These are phyloP conservation scores for Eupithecia vulgata DNA, from an alignment of 2,888 invertebrate species.

Conservation along the genomic window DNA sequence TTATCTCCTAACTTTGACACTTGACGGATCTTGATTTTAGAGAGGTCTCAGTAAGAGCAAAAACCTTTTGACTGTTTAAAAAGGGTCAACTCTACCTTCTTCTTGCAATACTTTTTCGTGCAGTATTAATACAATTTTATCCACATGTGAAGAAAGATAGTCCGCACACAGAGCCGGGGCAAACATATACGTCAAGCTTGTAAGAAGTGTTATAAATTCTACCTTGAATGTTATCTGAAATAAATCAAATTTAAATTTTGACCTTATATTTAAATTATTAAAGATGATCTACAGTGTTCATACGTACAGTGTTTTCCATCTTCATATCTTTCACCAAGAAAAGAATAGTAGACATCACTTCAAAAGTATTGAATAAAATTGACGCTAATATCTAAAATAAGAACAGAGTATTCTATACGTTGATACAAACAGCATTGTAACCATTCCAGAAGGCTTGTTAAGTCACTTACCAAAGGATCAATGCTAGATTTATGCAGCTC, in stretches of 20 bases:
- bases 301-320: background rate
- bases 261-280: background rate
- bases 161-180: background rate
- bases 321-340: background rate
- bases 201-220: background rate
- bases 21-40: no score
- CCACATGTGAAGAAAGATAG: background rate
- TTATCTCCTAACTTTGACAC: no score
- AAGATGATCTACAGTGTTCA: background rate
- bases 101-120: slow-evolving; percentile 2
- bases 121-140: background rate
- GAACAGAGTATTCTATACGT: background rate
- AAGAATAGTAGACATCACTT: background rate
- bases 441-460: background rate
- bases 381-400: background rate
- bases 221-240: slow-evolving; percentile 1
- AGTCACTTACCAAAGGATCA: background rate
- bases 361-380: background rate
- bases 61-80: background rate
- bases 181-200: background rate
- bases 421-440: background rate
- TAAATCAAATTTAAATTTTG: background rate
- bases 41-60: no score
- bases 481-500: slow-evolving; percentile 5
- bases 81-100: background rate